Evolutionary conservation across 2,888 invertebrate species (phyloP).

Genomic region (Agrilus mali): DNA sequence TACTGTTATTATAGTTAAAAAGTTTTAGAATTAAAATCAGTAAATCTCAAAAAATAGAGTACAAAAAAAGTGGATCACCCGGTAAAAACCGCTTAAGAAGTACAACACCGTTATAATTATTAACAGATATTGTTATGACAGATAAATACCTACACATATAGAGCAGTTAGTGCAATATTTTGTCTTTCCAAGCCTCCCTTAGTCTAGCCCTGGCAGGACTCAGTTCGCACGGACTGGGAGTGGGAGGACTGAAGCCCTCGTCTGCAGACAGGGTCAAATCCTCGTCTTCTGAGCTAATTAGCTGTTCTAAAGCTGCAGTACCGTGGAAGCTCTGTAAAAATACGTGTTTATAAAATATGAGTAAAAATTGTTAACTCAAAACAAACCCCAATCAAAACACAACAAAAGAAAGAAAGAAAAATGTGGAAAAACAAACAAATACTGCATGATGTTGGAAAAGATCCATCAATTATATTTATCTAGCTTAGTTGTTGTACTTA

Average conservation of each 20-base stretch:
- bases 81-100: no score
- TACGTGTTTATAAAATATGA: background rate
- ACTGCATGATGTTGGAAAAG: no score
- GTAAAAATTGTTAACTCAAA: no score
- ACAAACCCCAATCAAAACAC: no score
- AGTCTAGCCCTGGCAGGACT: constrained; percentile 28
- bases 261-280: constrained; percentile 33
- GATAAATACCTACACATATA: background rate
- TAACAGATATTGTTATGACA: background rate
- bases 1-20: no score
- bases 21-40: no score
- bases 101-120: background rate
- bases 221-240: constrained; percentile 33
- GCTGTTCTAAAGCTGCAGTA: constrained; percentile 32
- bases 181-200: constrained; percentile 27
- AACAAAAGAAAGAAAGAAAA: no score
- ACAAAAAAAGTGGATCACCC: no score
- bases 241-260: constrained; percentile 34
- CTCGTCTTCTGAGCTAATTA: constrained; percentile 30
- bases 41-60: no score
- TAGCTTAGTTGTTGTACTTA: no score
- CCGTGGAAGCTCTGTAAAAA: constrained; percentile 33
- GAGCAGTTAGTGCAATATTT: constrained; percentile 17
- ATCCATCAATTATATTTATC: no score
- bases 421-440: no score